Percentiles rank a stretch among this genome's conserved stretches.
These are phyloP conservation scores for Xenopus borealis DNA, from an alignment of 2,113 vertebrate species.

Conservation along the genomic window DNA sequence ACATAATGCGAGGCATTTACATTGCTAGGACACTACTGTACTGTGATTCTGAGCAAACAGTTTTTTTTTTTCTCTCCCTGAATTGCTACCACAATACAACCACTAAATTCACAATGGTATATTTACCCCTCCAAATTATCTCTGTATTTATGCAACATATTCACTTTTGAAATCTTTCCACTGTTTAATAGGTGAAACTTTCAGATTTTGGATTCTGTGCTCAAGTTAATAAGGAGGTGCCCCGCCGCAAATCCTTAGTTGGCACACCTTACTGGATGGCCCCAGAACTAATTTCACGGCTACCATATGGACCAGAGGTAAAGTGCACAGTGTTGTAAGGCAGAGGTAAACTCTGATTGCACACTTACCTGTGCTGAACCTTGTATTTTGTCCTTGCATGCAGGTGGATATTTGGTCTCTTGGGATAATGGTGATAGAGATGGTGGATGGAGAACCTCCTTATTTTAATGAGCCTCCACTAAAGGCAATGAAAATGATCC, in stretches of 20 bases:
- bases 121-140: too few species aligned
- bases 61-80: too few species aligned
- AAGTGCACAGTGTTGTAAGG: constrained; percentile 34
- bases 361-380: accelerated
- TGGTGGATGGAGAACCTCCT: constrained; percentile 94
- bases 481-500: constrained; percentile 97
- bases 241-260: constrained; percentile 82
- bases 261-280: constrained; percentile 94
- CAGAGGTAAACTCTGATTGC: accelerated
- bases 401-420: constrained; percentile 95
- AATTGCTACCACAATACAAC: too few species aligned
- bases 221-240: constrained; percentile 88
- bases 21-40: too few species aligned
- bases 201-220: constrained; percentile 94
- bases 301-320: constrained; percentile 85
- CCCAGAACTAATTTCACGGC: constrained; percentile 85
- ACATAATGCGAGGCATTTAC: too few species aligned
- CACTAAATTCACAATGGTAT: too few species aligned
- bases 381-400: not conserved
- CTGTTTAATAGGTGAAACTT: constrained; percentile 78
- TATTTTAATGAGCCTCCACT: constrained; percentile 94
- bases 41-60: too few species aligned
- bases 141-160: too few species aligned
- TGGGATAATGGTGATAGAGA: constrained; percentile 96
- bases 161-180: too few species aligned